Base-by-base conservation (phyloP, 2,797 vertebrate species). In the Manis pentadactyla region DNA sequence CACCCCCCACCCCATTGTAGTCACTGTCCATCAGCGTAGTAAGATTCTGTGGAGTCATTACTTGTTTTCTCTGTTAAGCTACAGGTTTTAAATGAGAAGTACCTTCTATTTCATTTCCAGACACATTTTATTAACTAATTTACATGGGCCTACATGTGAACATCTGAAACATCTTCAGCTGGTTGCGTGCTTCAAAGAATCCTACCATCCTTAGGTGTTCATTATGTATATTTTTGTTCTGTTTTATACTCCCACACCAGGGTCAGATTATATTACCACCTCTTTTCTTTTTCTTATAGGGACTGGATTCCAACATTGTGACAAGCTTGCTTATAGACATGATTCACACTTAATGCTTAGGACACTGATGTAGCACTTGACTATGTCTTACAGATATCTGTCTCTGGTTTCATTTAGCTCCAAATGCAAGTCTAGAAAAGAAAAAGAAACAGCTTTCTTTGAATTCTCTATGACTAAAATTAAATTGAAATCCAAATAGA, bases 401-500 rank as follows among this genome's bases (percentile, higher is more conserved):
- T 63, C 57, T 87, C 53, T 91, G 31, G 31, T 86, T 93, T 97
- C 57, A 77, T 85, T 66, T 94, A 87, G 63, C 39, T 85, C 27
- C 31, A 74, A 75, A 46, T 89, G 79, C 64, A 95, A 93, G 55
- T 93, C 64, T 96, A 69, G 34, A 78, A 92, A 85, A 90, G 90
- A 83, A 84, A 79, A 88, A 93, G 51, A 95, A 96, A 75, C n/a
- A 53, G 29, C 64, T 89, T 57, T 94, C 74, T 83, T 91, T 95
- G 19, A 73, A 59, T 77, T 94, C 51, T 31, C 78, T 85, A 53
- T 94, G 74, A 84, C 46, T 97, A 68, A 88, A 92, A 74, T 59
- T 68, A 55, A 92, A 90, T 84, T 46, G 57, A 88, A 82, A 66
- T 25, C 29, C 42, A 84, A 93, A 61, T 91, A 37, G 66, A 25